phyloP scores from a whole-genome alignment of 1,140 invertebrate genomes.

The Diprion similis region DNA sequence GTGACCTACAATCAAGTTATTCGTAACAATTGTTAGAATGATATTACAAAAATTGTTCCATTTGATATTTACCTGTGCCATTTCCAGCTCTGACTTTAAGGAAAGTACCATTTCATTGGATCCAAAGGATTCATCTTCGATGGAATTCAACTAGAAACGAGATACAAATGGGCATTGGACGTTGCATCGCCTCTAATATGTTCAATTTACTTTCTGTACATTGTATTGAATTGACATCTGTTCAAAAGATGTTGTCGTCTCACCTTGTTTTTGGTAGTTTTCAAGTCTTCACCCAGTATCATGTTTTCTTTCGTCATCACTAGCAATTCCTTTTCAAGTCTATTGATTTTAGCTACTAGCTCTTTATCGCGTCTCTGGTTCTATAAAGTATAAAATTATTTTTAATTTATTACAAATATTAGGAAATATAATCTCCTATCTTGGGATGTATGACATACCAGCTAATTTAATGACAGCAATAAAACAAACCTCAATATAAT shows the following conservation, averaged over 20 bases:
- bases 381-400: constrained; percentile 31
- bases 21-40: constrained; percentile 47
- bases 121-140: constrained; percentile 74
- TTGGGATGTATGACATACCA: constrained; percentile 31
- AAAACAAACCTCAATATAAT: constrained; percentile 69
- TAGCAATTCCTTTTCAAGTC: constrained; percentile 66
- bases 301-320: constrained; percentile 69
- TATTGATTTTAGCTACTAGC: constrained; percentile 68
- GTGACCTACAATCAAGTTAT: constrained; percentile 46
- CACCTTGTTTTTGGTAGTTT: constrained; percentile 69
- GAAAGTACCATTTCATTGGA: constrained; percentile 71
- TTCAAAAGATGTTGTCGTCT: not conserved
- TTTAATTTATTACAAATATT: constrained; percentile 12
- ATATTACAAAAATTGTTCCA: constrained; percentile 51
- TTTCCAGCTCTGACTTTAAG: constrained; percentile 52
- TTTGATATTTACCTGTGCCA: constrained; percentile 49
- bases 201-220: constrained; percentile 27
- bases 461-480: constrained; percentile 23
- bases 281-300: constrained; percentile 70
- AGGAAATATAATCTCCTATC: constrained; percentile 19
- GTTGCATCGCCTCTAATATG: not conserved
- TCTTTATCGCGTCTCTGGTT: constrained; percentile 71
- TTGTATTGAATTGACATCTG: constrained; percentile 23
- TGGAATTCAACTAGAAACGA: constrained; percentile 54
- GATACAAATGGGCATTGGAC: constrained; percentile 20